Evolutionary conservation across 2,113 vertebrate genomes (phyloP).

Genomic region (Paraplagusia blochii): DNA sequence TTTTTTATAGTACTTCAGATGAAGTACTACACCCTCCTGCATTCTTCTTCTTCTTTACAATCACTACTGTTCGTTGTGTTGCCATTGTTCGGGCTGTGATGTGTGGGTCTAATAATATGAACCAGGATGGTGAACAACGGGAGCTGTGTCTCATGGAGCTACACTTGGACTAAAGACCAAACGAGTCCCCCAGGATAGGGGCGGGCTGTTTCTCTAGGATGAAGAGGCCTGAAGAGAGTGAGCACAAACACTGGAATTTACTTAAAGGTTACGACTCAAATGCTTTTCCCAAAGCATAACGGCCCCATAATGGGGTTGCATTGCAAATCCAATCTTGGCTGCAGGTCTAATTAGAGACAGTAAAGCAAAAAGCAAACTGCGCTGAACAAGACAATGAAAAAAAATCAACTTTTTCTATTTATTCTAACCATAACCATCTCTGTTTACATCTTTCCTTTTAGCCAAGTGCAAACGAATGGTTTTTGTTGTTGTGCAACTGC

Average conservation of each 20-base stretch:
- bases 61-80: slow-evolving; percentile 10
- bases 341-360: slow-evolving; percentile 21
- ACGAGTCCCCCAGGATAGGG: slow-evolving; percentile 29
- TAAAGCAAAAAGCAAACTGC: neutral
- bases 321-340: slow-evolving; percentile 7
- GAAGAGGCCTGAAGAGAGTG: slow-evolving; percentile 17
- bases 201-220: slow-evolving; percentile 11
- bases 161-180: slow-evolving; percentile 37
- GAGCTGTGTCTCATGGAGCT: slow-evolving; percentile 19
- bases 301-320: slow-evolving; percentile 29
- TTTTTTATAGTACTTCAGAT: too few relatives aligned
- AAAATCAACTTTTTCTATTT: neutral
- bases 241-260: slow-evolving; percentile 32
- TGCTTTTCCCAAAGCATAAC: slow-evolving; percentile 29
- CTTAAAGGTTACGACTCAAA: slow-evolving; percentile 48
- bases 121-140: slow-evolving; percentile 30
- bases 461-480: too few relatives aligned
- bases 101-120: slow-evolving; percentile 42
- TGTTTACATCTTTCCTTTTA: too few relatives aligned
- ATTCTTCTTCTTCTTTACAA: too few relatives aligned
- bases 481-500: too few relatives aligned
- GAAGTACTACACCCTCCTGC: too few relatives aligned
- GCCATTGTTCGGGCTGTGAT: slow-evolving; percentile 15
- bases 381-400: neutral
- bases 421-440: too few relatives aligned